phyloP scores from a whole-genome alignment of 2,797 vertebrate species.

The Halcyon smyrnensis region DNA sequence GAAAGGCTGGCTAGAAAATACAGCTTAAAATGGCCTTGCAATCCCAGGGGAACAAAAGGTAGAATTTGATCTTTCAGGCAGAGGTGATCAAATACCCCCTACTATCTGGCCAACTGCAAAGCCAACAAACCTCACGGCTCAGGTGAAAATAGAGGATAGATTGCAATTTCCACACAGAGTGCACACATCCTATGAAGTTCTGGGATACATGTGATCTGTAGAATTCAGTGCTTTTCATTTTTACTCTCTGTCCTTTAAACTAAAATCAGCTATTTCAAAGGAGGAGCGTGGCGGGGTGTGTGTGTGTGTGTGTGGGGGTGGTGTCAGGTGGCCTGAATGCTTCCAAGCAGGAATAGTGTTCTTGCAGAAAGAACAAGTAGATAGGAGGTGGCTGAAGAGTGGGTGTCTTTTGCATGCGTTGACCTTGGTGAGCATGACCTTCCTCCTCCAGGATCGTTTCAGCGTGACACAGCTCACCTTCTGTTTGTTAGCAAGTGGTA shows the following conservation, averaged over 20 bases:
- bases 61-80: background rate
- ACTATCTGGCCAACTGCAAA: background rate
- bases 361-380: background rate
- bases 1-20: background rate
- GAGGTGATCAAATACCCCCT: background rate
- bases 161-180: background rate
- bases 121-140: background rate
- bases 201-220: background rate
- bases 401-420: background rate
- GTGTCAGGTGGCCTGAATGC: background rate
- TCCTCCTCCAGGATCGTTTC: background rate
- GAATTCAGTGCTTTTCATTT: background rate
- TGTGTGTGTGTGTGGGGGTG: background rate
- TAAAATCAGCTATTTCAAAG: background rate
- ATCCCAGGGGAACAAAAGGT: background rate
- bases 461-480: background rate
- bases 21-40: background rate
- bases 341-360: background rate
- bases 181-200: background rate
- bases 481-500: background rate
- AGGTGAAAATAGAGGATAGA: background rate
- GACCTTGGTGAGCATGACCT: background rate
- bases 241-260: background rate
- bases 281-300: background rate
- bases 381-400: background rate